Base-by-base conservation (phyloP, 2,797 vertebrate genomes). In the Botia almorhae region DNA sequence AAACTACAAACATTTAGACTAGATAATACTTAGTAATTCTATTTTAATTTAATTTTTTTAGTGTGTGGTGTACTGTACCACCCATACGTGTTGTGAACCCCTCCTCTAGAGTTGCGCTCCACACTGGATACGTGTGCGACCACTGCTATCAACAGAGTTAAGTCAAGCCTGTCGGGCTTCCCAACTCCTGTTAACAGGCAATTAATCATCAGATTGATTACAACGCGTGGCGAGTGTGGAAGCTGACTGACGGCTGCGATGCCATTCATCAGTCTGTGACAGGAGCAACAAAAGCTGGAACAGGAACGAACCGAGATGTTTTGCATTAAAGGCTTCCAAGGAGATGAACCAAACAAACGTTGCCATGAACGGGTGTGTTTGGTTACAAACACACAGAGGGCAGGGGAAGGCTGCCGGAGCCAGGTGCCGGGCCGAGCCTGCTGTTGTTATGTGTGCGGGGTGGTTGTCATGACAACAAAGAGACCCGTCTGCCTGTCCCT, bases 341-440 rank as follows among this genome's bases (percentile, higher is more conserved):
- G 89, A 90, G 87, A 89, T 88, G 88, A 88, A 87, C 88, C 88
- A 85, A 89, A 91, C 88, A 90, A 86, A 87, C 14, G 93, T 93
- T 93, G 92, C 93, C 91, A 93, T 92, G 93, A 93, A 90, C 88
- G 88, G 26, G 60, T 86, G 88, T 93, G 91, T 93, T 93, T 93
- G 88, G 89, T 91, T 87, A 91, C 91, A 92, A 93, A 93, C 92
- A 93, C 85, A 68, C 75, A 91, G 90, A 85, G 85, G 87, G 86
- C 84, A 87, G 85, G 63, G 78, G 50, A 80, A 78, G 3, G 85
- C 78, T 76, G 86, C 0, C 2, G 85, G 77, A 92, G 91, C 92
- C 92, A 93, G 91, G 87, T 88, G 81, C 83, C 81, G 53, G 75
- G 77, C 70, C 14, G 36, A 46, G 8, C 43, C 43, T 8, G 8